Conservation (phyloP, 2,113 vertebrate species). For the Leuciscus idus region DNA sequence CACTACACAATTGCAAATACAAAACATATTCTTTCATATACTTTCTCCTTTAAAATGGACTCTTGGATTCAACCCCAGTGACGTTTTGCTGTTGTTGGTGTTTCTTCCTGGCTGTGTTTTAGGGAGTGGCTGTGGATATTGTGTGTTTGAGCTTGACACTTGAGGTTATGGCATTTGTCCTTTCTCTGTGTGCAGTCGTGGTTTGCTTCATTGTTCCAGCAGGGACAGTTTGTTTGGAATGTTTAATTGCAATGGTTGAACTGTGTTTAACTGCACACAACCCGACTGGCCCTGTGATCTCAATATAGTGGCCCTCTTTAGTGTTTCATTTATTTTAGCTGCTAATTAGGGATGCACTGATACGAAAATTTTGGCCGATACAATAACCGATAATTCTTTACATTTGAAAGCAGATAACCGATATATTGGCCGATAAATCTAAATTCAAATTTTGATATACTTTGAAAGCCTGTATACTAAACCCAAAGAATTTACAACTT, state of each 20-base stretch:
- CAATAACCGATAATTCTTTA: no score
- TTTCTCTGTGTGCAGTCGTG: not conserved
- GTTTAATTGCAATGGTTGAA: not conserved
- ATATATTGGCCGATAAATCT: no score
- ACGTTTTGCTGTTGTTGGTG: not conserved
- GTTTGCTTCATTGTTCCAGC: not conserved
- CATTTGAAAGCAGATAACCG: no score
- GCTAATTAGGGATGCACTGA: not conserved
- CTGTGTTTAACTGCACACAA: not conserved
- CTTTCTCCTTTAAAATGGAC: not conserved
- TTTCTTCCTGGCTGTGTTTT: not conserved
- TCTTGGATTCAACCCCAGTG: not conserved
- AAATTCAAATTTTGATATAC: no score
- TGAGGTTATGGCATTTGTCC: slow-evolving; percentile 3
- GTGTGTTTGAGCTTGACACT: not conserved
- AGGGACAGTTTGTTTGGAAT: not conserved
- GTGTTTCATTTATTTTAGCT: not conserved
- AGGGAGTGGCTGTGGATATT: not conserved
- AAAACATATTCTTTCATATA: not conserved
- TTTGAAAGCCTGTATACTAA: no score
- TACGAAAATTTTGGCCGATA: no score
- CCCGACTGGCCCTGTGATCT: not conserved
- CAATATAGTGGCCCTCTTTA: not conserved
- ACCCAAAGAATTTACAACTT: no score
- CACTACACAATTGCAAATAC: not conserved